phyloP scores from a whole-genome alignment of 2,113 vertebrate species.

The Gasterosteus nipponicus region DNA sequence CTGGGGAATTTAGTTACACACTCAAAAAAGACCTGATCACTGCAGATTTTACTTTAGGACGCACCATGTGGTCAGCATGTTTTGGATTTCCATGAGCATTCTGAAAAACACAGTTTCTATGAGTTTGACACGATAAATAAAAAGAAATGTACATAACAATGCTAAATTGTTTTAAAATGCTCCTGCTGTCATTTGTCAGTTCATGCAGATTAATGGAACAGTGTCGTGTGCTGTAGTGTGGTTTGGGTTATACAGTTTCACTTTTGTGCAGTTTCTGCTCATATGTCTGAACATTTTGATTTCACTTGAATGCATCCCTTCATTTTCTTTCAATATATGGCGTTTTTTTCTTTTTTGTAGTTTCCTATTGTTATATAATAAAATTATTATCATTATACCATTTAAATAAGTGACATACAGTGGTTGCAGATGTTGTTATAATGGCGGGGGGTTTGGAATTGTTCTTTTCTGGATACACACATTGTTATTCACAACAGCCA shows the following conservation, averaged over 20 bases:
- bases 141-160: background rate
- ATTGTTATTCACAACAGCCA: background rate
- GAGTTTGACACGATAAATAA: slow-evolving; percentile 8
- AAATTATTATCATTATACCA: background rate
- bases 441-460: background rate
- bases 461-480: background rate
- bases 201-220: slow-evolving; percentile 13
- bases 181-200: slow-evolving; percentile 25
- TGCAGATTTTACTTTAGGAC: slow-evolving; percentile 8
- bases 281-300: background rate
- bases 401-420: background rate
- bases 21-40: slow-evolving; percentile 1
- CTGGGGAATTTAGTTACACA: background rate
- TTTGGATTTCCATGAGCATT: background rate
- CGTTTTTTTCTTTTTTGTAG: background rate
- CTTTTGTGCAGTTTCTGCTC: background rate
- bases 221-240: background rate
- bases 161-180: slow-evolving; percentile 32
- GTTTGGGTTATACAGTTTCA: slow-evolving; percentile 7
- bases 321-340: background rate
- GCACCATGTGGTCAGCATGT: slow-evolving; percentile 29
- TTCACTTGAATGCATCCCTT: background rate
- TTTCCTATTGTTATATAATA: background rate
- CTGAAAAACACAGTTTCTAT: slow-evolving; percentile 20
- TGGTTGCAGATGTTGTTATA: background rate